These are phyloP conservation scores for Rhinatrema bivittatum DNA, from an alignment of 2,797 vertebrate species.

Conservation along the genomic window DNA sequence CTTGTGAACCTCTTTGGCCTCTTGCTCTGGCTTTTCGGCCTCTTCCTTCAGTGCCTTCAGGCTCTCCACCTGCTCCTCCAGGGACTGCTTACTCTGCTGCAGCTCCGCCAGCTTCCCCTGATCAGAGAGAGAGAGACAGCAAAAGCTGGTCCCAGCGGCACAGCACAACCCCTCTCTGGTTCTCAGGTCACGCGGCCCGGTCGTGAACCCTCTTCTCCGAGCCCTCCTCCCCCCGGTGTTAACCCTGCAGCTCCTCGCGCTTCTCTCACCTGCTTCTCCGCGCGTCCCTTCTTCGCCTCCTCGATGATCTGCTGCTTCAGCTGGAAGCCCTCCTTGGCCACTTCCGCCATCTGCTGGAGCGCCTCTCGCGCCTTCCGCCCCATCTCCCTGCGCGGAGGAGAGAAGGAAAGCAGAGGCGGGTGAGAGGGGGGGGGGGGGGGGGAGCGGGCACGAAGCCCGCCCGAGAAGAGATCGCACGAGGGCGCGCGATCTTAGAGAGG, in stretches of 20 bases:
- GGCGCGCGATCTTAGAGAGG: no score
- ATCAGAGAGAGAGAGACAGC: not conserved
- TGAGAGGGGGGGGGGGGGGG: no score
- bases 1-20: conserved; percentile 78
- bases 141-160: no score
- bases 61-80: conserved; percentile 67
- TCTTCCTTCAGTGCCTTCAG: conserved; percentile 69
- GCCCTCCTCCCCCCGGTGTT: not conserved
- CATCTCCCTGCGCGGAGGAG: conserved; percentile 58
- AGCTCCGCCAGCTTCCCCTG: conserved; percentile 65
- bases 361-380: conserved; percentile 74
- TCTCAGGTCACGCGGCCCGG: no score
- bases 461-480: no score
- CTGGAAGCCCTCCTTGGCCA: conserved; percentile 79
- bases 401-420: no score
- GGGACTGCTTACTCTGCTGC: conserved; percentile 55
- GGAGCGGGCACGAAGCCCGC: no score
- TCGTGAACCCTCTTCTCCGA: not conserved
- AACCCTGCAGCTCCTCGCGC: no score
- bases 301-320: conserved; percentile 78
- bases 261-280: conserved; percentile 81
- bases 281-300: conserved; percentile 69
- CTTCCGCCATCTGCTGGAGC: conserved; percentile 70
- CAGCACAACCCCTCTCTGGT: no score
- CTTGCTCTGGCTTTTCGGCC: conserved; percentile 77